Base-by-base conservation (phyloP, 37 sponge, comb jelly and placozoan genomes). In the Eunapius fragilis region DNA sequence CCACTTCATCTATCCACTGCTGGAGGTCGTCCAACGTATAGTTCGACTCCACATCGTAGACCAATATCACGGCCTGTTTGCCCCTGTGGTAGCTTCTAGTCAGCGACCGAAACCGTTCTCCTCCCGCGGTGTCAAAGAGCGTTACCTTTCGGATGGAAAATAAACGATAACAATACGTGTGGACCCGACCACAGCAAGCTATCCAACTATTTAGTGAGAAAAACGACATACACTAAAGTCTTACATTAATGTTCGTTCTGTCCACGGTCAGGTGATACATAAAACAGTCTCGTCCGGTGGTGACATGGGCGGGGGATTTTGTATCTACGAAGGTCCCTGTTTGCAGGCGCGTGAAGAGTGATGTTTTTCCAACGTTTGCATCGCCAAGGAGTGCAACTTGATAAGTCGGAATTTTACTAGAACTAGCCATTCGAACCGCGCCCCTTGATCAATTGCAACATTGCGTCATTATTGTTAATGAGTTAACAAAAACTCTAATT, bases 41-140 rank as follows among this genome's bases (percentile, higher is more conserved):
- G 17, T 37, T n/a, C 31, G 69, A 70, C 24, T 88, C 89, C 45
- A 88, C 67, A 30, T 70, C 34, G 50, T 80, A 88, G 25, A 88
- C 77, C 67, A 88, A 68, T 10, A 88, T 70, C 45, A 78, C 89
- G 25, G 71, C 84, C 14, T 74, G 2, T 14, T 78, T 71, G 7
- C 77, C 31, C 10, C 89, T 41, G 70, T 77, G 83, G 35, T 76
- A 88, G 34, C 71, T 73, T 26, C 67, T 50, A 31, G 89, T 88
- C 5, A 88, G n/a, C 9, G 89, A 77, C 37, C 89, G 67, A 83
- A 83, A 82, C 33, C 89, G 47, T 48, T 88, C 89, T 4, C 76
- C 78, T 2, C 89, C 89, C 70, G 84, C 89, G 3, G 89, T 88
- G 73, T 88, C 89, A 67, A 71, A 76, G 23, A 88, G 37, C 27